Evolutionary conservation across 1,140 invertebrate genomes (phyloP), one percentile per base, ranked within the genome.

Genomic region (Lineus longissimus): DNA sequence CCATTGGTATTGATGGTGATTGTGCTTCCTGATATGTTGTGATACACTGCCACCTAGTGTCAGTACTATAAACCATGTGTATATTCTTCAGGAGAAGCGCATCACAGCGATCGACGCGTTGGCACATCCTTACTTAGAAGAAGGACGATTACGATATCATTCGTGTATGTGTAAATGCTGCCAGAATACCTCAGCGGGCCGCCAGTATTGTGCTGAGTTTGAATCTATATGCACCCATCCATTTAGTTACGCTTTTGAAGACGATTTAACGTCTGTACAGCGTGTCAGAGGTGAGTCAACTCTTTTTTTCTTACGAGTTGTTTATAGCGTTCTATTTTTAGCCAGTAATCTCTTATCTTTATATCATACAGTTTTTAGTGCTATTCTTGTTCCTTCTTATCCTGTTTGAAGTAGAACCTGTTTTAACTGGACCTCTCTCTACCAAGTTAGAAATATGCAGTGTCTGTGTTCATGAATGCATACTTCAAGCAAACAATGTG

Each of bases 91-190:
- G 91, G 91, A 94, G 73, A 96, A 97, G 82, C 86, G 96, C 76
- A 95, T 98, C 77, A 91, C 89, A 7, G 94, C 97, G 54, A 88
- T 91, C 40, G 92, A 97, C 79, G 96, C 97, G 6, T 84, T 99
- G 67, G 90, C 91, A 63, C 95, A 98, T 86, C 93, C 94, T 15
- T 99, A 98, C 83, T 85, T 99, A 62, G 95, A 98, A 76, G 97
- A 99, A 82, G 97, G 97, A 55, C 87, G 97, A 69, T 86, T 99
- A 67, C 87, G 97, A 72, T 99, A 98, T 84, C 97, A 99, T 84
- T 98, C 96, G 45, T 99, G 97, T 81, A 99, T 99, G 97, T 99
- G 97, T 85, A 91, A 91, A 75, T 99, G 97, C 81, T 99, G 97
- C 84, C 63, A 90, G 87, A 70, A 88, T 62, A 71, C 71, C 4